Conservation (phyloP, 2,113 vertebrate species). For the Ageneiosus marmoratus region DNA sequence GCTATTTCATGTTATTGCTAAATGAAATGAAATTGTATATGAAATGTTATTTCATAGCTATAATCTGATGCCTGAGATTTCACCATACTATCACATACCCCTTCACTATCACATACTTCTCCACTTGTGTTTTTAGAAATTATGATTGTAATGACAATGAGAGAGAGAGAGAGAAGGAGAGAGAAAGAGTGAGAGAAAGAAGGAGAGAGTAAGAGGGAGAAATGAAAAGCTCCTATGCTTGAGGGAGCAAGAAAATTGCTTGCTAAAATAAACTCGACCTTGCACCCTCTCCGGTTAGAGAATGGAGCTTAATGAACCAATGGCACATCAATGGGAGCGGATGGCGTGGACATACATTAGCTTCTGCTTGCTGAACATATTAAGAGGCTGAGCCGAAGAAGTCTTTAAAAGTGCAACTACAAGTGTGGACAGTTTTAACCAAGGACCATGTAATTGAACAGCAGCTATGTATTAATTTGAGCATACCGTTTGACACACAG, state of each 20-base stretch:
- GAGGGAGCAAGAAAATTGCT: conserved; percentile 59
- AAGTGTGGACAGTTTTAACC: conserved; percentile 34
- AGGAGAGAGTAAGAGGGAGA: conserved; percentile 17
- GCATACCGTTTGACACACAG: not conserved
- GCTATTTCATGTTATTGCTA: conserved; percentile 39
- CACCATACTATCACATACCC: conserved; percentile 16
- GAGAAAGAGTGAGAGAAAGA: conserved; percentile 37
- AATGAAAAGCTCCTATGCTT: conserved; percentile 59
- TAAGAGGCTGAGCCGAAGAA: conserved; percentile 29
- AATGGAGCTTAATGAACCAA: conserved; percentile 64
- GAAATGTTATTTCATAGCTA: too few species aligned
- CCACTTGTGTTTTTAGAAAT: conserved; percentile 39
- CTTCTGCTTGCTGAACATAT: conserved; percentile 38
- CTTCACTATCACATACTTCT: conserved; percentile 49
- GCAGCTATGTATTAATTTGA: not conserved
- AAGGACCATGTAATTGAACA: conserved; percentile 25
- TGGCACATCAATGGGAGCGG: conserved; percentile 52
- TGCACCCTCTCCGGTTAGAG: conserved; percentile 56
- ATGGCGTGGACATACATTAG: conserved; percentile 50
- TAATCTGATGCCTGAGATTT: conserved; percentile 35
- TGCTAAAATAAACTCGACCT: conserved; percentile 66
- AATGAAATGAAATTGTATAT: too few species aligned
- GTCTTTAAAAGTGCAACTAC: conserved; percentile 32
- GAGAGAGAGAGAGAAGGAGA: conserved; percentile 28
- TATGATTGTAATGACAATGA: conserved; percentile 3